Percentiles rank a stretch among this genome's conserved stretches.
Conservation (phyloP, 2,888 invertebrate genomes). For the Drosophila rubida region DNA sequence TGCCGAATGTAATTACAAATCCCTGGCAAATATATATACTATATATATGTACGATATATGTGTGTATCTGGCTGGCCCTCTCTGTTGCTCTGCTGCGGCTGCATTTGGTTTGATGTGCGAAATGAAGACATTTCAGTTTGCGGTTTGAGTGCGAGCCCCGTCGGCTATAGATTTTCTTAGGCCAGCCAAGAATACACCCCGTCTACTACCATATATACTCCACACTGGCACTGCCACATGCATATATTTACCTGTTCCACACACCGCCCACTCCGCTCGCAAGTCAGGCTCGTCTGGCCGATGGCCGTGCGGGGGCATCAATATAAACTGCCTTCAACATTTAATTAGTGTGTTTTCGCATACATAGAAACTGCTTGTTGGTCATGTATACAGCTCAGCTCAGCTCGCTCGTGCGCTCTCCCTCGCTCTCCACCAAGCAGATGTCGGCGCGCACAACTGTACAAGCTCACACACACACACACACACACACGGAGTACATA, state of each 20-base stretch:
- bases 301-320: constrained; percentile 72
- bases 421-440: constrained; percentile 64
- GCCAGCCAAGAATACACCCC: constrained; percentile 25
- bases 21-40: constrained; percentile 54
- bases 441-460: constrained; percentile 74
- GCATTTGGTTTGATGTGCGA: constrained; percentile 75
- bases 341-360: constrained; percentile 83
- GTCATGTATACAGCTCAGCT: constrained; percentile 50
- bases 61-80: constrained; percentile 16
- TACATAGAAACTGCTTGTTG: constrained; percentile 54
- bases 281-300: constrained; percentile 51
- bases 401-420: constrained; percentile 8
- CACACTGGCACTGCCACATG: background rate
- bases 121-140: constrained; percentile 75
- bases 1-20: constrained; percentile 77
- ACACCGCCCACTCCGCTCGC: constrained; percentile 18
- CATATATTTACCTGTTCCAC: constrained; percentile 37
- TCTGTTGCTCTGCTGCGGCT: constrained; percentile 39
- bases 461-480: constrained; percentile 54
- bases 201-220: constrained; percentile 37
- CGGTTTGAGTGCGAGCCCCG: constrained; percentile 65
- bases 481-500: constrained; percentile 11
- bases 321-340: constrained; percentile 82
- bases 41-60: constrained; percentile 4
- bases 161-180: constrained; percentile 76